Evolutionary conservation across 2,113 vertebrate species (phyloP).

Genomic region (Orthonyx spaldingii): DNA sequence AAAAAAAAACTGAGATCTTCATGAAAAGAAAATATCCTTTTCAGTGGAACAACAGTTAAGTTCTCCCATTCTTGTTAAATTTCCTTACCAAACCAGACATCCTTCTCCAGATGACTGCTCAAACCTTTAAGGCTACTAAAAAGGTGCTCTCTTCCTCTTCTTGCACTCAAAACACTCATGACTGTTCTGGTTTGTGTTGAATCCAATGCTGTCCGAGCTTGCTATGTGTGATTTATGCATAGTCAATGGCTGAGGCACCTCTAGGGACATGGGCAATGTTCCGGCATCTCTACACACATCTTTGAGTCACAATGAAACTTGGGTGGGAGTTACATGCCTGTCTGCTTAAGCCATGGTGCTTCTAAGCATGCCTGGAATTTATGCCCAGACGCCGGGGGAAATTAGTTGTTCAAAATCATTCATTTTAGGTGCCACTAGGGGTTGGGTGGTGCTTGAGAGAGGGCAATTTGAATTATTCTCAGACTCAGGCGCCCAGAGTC

Average conservation of each 20-base stretch:
- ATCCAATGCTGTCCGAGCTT: neutral
- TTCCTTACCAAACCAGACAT: neutral
- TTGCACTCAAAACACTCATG: neutral
- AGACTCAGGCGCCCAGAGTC: neutral
- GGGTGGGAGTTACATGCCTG: neutral
- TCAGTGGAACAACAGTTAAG: neutral
- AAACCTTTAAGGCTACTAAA: neutral
- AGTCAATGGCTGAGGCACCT: neutral
- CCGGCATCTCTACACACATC: neutral
- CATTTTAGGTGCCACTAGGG: neutral
- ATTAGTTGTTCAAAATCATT: neutral
- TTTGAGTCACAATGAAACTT: neutral
- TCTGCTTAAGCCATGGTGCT: neutral
- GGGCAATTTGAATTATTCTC: neutral
- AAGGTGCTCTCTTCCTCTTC: neutral
- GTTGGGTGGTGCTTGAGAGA: constrained; percentile 16
- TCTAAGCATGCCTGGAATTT: neutral
- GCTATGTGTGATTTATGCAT: neutral
- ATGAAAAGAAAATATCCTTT: neutral
- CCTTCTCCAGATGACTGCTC: neutral
- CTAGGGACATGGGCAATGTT: fast-evolving
- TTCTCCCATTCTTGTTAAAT: neutral
- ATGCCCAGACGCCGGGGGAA: neutral
- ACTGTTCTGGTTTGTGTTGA: neutral
- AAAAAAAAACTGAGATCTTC: neutral